Conservation (phyloP, 2,888 invertebrate species). For the Cataglyphis rosenhaueri region DNA sequence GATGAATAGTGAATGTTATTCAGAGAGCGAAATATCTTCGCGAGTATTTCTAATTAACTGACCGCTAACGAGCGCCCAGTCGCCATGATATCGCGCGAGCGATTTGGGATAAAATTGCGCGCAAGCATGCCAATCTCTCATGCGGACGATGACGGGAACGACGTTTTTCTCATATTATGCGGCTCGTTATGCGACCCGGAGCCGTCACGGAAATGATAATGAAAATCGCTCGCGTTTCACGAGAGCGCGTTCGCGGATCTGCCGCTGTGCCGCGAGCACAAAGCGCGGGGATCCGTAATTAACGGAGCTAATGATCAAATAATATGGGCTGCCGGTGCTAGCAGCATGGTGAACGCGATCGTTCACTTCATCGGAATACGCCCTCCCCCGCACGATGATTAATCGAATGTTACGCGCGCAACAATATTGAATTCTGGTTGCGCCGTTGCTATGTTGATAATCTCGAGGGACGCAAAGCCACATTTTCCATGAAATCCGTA, state of each 20-base stretch:
- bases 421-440: constrained; percentile 64
- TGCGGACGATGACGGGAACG: constrained; percentile 18
- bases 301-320: constrained; percentile 73
- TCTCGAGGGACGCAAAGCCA: constrained; percentile 16
- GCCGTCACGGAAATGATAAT: constrained; percentile 31
- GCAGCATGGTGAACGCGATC: constrained; percentile 53
- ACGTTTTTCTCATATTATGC: constrained; percentile 50
- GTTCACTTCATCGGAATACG: constrained; percentile 58
- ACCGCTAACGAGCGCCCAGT: constrained; percentile 16
- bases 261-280: constrained; percentile 11
- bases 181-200: constrained; percentile 36
- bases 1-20: not conserved
- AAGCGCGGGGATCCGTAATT: constrained; percentile 61
- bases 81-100: constrained; percentile 21
- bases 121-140: constrained; percentile 6
- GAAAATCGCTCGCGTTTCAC: constrained; percentile 24
- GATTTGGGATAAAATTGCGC: constrained; percentile 42
- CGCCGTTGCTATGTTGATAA: constrained; percentile 43
- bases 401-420: constrained; percentile 65
- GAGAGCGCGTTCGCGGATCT: not conserved
- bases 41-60: constrained; percentile 49
- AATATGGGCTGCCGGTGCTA: constrained; percentile 58
- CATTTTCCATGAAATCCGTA: not conserved
- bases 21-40: constrained; percentile 20
- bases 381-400: constrained; percentile 61